Evolutionary conservation across 2,888 invertebrate genomes (phyloP).

Genomic region (Ochropleura leucogaster): DNA sequence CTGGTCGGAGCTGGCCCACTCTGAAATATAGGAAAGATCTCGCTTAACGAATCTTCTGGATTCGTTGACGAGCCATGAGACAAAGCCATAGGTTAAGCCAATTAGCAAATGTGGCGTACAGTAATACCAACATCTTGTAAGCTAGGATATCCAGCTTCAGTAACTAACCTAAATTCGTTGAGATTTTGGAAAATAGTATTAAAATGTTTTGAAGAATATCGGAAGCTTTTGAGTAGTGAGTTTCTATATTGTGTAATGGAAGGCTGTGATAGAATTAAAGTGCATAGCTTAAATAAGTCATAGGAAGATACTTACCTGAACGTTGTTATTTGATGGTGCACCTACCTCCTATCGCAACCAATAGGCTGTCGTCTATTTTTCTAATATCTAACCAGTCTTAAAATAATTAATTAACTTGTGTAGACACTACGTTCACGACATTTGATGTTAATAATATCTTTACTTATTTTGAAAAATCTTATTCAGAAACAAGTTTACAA

Average conservation of each 20-base stretch:
- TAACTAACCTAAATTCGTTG: neutral
- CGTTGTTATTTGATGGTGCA: constrained; percentile 20
- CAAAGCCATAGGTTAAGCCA: constrained; percentile 62
- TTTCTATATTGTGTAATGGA: neutral
- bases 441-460: neutral
- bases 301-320: constrained; percentile 45
- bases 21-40: constrained; percentile 82
- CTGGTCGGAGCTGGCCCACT: constrained; percentile 71
- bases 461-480: neutral
- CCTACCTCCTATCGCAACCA: constrained; percentile 23
- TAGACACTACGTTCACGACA: neutral
- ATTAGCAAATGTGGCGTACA: constrained; percentile 7
- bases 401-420: neutral
- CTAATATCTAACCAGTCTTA: neutral
- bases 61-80: constrained; percentile 69
- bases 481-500: neutral
- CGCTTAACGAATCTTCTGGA: constrained; percentile 79
- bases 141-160: neutral
- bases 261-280: neutral
- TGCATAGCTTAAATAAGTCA: constrained; percentile 8
- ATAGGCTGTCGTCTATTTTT: neutral
- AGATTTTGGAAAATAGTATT: constrained; percentile 6
- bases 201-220: neutral
- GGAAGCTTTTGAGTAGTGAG: neutral
- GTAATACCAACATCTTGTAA: neutral